These are phyloP conservation scores for Halocynthia roretzi DNA, from an alignment of 23 tunicate genomes.

Conservation along the genomic window DNA sequence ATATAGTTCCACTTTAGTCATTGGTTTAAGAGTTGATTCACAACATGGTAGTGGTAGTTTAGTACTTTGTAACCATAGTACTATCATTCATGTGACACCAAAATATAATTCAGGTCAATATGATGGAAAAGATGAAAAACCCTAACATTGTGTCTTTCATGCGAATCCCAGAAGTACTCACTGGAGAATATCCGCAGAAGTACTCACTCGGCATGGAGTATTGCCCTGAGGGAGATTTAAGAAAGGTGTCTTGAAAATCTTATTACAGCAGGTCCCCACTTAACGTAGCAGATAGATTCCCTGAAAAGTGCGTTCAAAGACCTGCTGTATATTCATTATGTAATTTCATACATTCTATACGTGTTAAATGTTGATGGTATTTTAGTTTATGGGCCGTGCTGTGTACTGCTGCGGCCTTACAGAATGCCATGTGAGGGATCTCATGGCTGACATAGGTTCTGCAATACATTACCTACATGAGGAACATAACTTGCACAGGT, in stretches of 20 bases:
- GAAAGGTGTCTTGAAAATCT: constrained; percentile 37
- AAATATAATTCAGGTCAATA: constrained; percentile 35
- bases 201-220: constrained; percentile 89
- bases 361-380: neutral
- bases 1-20: neutral
- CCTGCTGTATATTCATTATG: neutral
- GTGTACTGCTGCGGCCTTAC: constrained; percentile 76
- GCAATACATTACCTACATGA: constrained; percentile 68
- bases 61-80: no score
- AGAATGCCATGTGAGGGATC: constrained; percentile 58
- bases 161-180: constrained; percentile 53
- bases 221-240: constrained; percentile 74
- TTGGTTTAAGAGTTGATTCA: no score
- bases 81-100: no score
- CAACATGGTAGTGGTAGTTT: no score
- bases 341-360: neutral
- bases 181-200: constrained; percentile 13
- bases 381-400: constrained; percentile 28
- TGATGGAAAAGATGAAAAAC: constrained; percentile 50
- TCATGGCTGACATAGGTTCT: constrained; percentile 64
- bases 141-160: constrained; percentile 62
- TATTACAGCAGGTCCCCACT: no score
- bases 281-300: no score
- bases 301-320: no score
- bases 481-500: constrained; percentile 74